Conservation (phyloP, 1,140 invertebrate genomes). For the Habropoda laboriosa region DNA sequence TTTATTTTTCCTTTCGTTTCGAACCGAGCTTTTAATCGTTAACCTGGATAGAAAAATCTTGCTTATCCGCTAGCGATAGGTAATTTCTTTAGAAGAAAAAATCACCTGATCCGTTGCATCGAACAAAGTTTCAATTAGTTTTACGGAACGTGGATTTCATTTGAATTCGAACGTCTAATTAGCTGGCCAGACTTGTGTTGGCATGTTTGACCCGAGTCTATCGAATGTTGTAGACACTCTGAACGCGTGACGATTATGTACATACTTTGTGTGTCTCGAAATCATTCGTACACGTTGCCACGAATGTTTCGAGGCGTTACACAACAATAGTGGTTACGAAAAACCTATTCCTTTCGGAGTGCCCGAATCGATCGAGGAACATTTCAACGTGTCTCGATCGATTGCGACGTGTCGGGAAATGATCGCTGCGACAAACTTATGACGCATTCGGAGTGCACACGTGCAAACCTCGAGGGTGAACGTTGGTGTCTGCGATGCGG, state of each 20-base stretch:
- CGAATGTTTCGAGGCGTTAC: background rate
- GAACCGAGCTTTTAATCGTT: background rate
- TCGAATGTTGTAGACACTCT: background rate
- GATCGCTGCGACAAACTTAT: conserved; percentile 7
- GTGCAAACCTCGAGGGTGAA: conserved; percentile 15
- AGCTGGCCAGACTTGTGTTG: background rate
- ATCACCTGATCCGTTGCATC: background rate
- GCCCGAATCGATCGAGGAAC: background rate
- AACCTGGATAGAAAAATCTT: background rate
- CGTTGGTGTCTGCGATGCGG: background rate
- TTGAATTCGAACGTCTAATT: conserved; percentile 1
- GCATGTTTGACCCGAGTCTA: background rate
- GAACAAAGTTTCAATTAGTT: background rate
- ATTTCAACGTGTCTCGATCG: background rate
- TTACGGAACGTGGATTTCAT: background rate
- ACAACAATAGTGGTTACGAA: conserved; percentile 34
- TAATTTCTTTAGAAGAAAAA: background rate
- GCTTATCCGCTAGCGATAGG: background rate
- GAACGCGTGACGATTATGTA: background rate
- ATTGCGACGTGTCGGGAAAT: conserved; percentile 5
- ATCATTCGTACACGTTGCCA: background rate
- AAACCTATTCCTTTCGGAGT: background rate
- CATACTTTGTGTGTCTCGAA: background rate
- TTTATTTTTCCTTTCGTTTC: background rate
- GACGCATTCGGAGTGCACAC: conserved; percentile 21